phyloP scores from a whole-genome alignment of 2,113 vertebrate genomes.

The Campylomormyrus tamandua region DNA sequence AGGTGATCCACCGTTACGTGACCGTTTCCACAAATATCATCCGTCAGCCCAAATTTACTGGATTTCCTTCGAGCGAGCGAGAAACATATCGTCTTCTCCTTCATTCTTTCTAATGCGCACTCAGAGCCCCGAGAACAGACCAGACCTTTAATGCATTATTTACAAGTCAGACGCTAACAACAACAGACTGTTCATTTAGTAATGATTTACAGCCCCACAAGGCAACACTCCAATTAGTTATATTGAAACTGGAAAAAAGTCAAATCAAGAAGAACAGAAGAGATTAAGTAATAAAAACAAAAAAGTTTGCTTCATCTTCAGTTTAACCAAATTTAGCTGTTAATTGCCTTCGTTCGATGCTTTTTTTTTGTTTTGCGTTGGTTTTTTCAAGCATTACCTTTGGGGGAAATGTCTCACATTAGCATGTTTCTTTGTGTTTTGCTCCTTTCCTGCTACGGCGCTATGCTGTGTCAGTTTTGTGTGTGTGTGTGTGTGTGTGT shows the following conservation, averaged over 20 bases:
- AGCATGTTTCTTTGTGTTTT: neutral
- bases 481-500: neutral
- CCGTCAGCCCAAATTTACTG: slow-evolving; percentile 75
- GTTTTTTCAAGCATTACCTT: neutral
- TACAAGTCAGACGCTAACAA: slow-evolving; percentile 96
- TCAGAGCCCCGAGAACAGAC: slow-evolving; percentile 64
- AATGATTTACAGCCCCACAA: slow-evolving; percentile 86
- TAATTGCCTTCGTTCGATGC: neutral
- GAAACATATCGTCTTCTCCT: slow-evolving; percentile 40
- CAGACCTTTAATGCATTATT: slow-evolving; percentile 95
- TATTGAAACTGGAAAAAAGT: slow-evolving; percentile 72
- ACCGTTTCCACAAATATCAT: slow-evolving; percentile 74
- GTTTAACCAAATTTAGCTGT: slow-evolving; percentile 22
- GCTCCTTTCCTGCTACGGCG: neutral
- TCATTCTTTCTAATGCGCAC: slow-evolving; percentile 63
- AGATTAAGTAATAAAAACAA: slow-evolving; percentile 22
- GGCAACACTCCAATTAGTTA: slow-evolving; percentile 83
- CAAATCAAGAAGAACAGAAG: slow-evolving; percentile 47
- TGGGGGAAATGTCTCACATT: neutral
- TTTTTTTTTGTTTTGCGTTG: neutral
- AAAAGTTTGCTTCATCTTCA: slow-evolving; percentile 18
- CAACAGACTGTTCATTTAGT: slow-evolving; percentile 96
- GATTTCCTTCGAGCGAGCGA: slow-evolving; percentile 56
- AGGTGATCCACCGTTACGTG: slow-evolving; percentile 76
- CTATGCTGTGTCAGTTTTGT: too few species aligned